A percentile compares a stretch with the other conserved stretches of the same genome.
phyloP scores from a whole-genome alignment of 1,140 invertebrate species.

The Tetragonula clypearis region DNA sequence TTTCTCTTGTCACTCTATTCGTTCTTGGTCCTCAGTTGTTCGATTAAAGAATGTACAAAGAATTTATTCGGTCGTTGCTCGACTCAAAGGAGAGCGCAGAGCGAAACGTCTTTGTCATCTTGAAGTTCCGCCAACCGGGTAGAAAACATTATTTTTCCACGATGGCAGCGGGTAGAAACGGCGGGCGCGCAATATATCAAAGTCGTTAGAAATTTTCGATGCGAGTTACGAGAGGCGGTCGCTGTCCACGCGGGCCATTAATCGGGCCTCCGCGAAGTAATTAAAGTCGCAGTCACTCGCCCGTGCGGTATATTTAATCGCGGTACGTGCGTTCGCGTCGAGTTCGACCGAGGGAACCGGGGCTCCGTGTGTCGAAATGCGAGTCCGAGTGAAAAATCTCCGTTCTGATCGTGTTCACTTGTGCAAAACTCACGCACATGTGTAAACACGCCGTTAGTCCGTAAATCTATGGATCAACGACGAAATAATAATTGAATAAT shows the following conservation, averaged over 20 bases:
- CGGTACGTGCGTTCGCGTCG: neutral
- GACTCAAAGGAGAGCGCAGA: too few relatives aligned
- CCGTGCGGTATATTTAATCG: neutral
- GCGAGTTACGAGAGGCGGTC: neutral
- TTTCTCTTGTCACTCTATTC: too few relatives aligned
- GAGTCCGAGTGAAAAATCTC: neutral
- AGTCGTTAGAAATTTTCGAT: constrained; percentile 11
- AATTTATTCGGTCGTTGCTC: too few relatives aligned
- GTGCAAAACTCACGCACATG: neutral
- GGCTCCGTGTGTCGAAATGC: neutral
- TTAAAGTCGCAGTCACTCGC: constrained; percentile 9
- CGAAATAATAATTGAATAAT: too few relatives aligned
- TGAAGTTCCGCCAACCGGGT: neutral
- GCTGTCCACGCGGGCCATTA: neutral
- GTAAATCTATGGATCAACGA: too few relatives aligned
- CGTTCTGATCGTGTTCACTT: neutral
- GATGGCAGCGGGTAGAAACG: neutral
- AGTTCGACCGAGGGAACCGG: neutral
- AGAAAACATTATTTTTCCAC: neutral
- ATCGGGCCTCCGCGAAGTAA: neutral
- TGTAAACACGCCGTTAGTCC: too few relatives aligned
- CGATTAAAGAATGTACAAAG: too few relatives aligned
- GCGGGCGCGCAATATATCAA: neutral
- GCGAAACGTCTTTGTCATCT: neutral
- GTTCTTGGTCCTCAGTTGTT: too few relatives aligned